Evolutionary conservation across 1,140 invertebrate species (phyloP).

Genomic region (Eurosta solidaginis): DNA sequence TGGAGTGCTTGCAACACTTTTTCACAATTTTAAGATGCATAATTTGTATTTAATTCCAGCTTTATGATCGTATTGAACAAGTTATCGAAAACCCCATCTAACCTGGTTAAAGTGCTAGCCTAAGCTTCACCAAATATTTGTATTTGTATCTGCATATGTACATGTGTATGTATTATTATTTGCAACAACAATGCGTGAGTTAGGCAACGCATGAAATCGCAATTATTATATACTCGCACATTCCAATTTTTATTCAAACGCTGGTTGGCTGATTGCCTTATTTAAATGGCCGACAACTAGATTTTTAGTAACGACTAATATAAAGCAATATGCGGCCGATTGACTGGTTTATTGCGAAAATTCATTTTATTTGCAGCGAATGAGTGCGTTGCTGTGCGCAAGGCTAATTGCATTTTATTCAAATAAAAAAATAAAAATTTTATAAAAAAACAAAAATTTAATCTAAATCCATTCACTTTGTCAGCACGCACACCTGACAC

Average conservation of each 20-base stretch:
- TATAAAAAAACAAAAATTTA: slow-evolving; percentile 35
- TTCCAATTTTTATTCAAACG: background rate
- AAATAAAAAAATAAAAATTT: background rate
- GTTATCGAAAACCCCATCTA: no score
- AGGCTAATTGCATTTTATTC: slow-evolving; percentile 6
- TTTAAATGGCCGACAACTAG: slow-evolving; percentile 1
- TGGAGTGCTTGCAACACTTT: background rate
- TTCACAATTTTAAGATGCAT: background rate
- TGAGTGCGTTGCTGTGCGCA: background rate
- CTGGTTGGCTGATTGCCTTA: slow-evolving; percentile 19
- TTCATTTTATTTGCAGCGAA: background rate
- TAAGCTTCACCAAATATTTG: no score
- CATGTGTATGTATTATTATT: no score
- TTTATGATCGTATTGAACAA: no score
- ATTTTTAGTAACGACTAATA: background rate
- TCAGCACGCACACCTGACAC: slow-evolving; percentile 39
- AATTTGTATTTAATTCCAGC: background rate
- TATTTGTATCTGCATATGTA: no score
- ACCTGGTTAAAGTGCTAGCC: no score
- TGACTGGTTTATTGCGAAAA: background rate
- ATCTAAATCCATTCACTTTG: slow-evolving; percentile 48
- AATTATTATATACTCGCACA: slow-evolving; percentile 1
- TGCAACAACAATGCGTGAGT: background rate
- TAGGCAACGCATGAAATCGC: slow-evolving; percentile 7
- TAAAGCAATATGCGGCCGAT: background rate